These are phyloP conservation scores for Gadus macrocephalus DNA, from an alignment of 2,113 vertebrate genomes.

Conservation along the genomic window DNA sequence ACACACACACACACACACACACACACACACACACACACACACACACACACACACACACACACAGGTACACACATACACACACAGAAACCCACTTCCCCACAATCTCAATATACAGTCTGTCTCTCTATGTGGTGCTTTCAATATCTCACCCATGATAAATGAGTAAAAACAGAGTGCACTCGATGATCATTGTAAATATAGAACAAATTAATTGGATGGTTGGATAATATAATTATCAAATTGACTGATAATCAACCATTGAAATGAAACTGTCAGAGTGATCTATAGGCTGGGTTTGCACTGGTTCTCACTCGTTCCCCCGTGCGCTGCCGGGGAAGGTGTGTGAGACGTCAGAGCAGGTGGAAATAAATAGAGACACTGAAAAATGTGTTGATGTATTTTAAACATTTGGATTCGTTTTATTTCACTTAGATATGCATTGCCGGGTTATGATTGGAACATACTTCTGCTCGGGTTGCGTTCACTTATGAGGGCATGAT, in stretches of 20 bases:
- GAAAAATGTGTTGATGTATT: too few relatives aligned
- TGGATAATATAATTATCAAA: slow-evolving; percentile 75
- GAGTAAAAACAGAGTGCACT: slow-evolving; percentile 43
- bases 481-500: too few relatives aligned
- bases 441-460: too few relatives aligned
- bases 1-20: too few relatives aligned
- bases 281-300: slow-evolving; percentile 60
- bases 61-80: slow-evolving; percentile 9
- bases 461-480: too few relatives aligned
- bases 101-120: slow-evolving; percentile 22
- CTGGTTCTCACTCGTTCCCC: not conserved
- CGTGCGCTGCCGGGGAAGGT: slow-evolving; percentile 37
- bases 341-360: not conserved
- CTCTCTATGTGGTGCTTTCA: slow-evolving; percentile 31
- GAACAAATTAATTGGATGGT: slow-evolving; percentile 74
- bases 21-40: too few relatives aligned
- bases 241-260: slow-evolving; percentile 73
- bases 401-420: too few relatives aligned
- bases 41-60: slow-evolving; percentile 3
- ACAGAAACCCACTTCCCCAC: slow-evolving; percentile 1
- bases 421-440: too few relatives aligned
- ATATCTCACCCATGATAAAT: slow-evolving; percentile 58
- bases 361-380: too few relatives aligned
- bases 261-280: slow-evolving; percentile 76
- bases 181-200: slow-evolving; percentile 75